These are phyloP conservation scores for Caenorhabditis wallacei DNA, from an alignment of 2,888 invertebrate genomes.

Conservation along the genomic window DNA sequence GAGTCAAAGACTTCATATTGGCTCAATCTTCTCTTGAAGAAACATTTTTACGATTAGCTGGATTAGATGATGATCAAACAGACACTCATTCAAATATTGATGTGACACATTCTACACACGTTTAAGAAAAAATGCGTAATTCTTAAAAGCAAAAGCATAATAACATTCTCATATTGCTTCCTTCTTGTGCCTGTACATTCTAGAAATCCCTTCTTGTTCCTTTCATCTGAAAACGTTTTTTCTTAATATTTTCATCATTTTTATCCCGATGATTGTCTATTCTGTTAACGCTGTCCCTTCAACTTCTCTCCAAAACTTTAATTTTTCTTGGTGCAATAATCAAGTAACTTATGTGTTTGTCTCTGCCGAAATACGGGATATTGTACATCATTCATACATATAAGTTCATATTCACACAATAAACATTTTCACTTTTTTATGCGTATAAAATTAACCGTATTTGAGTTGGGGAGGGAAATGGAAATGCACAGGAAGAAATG, in stretches of 20 bases:
- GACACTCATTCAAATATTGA: slow-evolving; percentile 25
- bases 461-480: slow-evolving; percentile 43
- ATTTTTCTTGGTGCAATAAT: slow-evolving; percentile 39
- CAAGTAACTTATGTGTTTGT: slow-evolving; percentile 24
- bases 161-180: not conserved
- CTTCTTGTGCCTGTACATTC: slow-evolving; percentile 42
- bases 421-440: slow-evolving; percentile 17
- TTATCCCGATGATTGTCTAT: slow-evolving; percentile 28
- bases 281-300: not conserved
- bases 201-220: not conserved
- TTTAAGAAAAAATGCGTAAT: slow-evolving; percentile 1
- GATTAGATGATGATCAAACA: slow-evolving; percentile 51
- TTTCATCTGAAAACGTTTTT: not conserved
- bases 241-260: slow-evolving; percentile 27
- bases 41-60: slow-evolving; percentile 77
- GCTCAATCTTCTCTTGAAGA: slow-evolving; percentile 81
- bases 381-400: slow-evolving; percentile 37
- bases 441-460: slow-evolving; percentile 48
- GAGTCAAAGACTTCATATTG: slow-evolving; percentile 78
- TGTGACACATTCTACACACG: slow-evolving; percentile 40
- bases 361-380: slow-evolving; percentile 39
- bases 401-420: slow-evolving; percentile 31
- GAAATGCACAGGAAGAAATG: slow-evolving; percentile 43
- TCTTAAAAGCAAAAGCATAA: not conserved
- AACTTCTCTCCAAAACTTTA: slow-evolving; percentile 22